Percentiles rank a stretch among this genome's conserved stretches.
These are phyloP conservation scores for Mactromeris polynyma DNA, from an alignment of 2,888 invertebrate genomes.

Conservation along the genomic window DNA sequence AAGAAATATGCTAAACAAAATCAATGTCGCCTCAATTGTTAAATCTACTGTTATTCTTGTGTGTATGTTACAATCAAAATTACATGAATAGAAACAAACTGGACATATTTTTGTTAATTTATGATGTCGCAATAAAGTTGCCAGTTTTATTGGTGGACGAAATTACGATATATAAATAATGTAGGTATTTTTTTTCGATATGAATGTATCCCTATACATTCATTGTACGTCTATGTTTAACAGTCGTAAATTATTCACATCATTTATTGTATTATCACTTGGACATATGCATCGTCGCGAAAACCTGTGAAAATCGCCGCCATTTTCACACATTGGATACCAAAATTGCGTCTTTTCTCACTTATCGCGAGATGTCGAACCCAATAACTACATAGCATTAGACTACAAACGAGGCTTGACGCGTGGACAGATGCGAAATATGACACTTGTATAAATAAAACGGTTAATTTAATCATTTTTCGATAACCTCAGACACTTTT, in stretches of 20 bases:
- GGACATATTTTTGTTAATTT: neutral
- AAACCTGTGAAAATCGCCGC: conserved; percentile 49
- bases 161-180: neutral
- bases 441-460: conserved; percentile 9
- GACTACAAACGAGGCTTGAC: conserved; percentile 31
- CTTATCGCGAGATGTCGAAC: conserved; percentile 57
- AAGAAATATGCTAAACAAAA: too few species aligned
- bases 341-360: conserved; percentile 60
- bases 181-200: neutral
- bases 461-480: conserved; percentile 43
- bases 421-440: conserved; percentile 50
- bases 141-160: neutral
- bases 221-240: neutral
- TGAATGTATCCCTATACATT: neutral
- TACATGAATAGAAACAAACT: too few species aligned
- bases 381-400: conserved; percentile 20
- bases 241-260: conserved; percentile 46
- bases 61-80: too few species aligned
- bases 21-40: too few species aligned
- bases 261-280: conserved; percentile 56
- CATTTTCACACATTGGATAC: conserved; percentile 58
- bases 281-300: conserved; percentile 52
- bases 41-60: too few species aligned
- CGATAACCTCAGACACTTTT: neutral
- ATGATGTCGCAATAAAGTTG: neutral